Evolutionary conservation across 1,140 invertebrate species (phyloP), one percentile per base, ranked within the genome.

Genomic region (Melipona quadrifasciata): DNA sequence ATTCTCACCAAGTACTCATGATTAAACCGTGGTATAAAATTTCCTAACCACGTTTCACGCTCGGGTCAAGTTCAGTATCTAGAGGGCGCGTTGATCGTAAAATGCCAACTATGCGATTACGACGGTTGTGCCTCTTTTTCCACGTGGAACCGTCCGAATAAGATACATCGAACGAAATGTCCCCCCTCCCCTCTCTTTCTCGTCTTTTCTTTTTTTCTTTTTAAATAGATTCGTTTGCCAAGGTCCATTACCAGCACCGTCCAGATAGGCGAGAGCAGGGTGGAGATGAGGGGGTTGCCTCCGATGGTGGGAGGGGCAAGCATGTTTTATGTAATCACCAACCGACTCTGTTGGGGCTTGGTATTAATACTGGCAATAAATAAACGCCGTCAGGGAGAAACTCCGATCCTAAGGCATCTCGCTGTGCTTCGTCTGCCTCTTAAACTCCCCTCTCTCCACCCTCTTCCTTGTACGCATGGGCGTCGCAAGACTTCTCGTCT

Each of bases 331-430:
- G 92, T 93, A 93, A 93, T 91, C 91, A 91, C 88, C 91, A 81
- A 87, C 84, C 88, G 90, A 86, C 89, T 90, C 87, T 78, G 86
- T 31, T 86, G 87, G 85, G 87, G 84, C 87, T 91, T 81, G 89
- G 91, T 92, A 93, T 92, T 92, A 93, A 93, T 93, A 92, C 90
- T 82, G 84, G 89, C 88, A 90, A 92, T 93, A 93, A 93, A 93
- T 91, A 91, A 92, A 89, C 85, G 91, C 87, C 85, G 82, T 87
- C 86, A 89, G 86, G 89, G 87, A 86, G 72, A 80, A 78, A 84
- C 79, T 84, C 8, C 85, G 85, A 84, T 80, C 79, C 80, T 79
- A 64, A 85, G 83, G 68, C 77, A 80, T 67, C 77, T 80, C 14
- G 72, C 83, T 58, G 74, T 75, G 76, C 67, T 55, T 73, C 81